Base-by-base conservation (phyloP, 2,888 invertebrate genomes). In the Oithona nana region DNA sequence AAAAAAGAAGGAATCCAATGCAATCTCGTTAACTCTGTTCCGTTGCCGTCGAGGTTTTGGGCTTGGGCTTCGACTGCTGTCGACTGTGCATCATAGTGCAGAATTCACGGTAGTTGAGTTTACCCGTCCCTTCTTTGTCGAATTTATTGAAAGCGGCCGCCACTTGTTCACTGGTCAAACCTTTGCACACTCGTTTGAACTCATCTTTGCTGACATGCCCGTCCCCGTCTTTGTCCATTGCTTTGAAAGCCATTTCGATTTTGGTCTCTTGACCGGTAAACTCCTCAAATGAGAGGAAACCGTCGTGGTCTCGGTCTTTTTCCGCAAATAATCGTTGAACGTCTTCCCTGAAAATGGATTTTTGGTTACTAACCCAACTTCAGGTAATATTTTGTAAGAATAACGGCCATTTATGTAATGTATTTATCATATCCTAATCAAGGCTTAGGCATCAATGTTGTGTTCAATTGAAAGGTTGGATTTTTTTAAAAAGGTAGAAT, bases 171-270 rank as follows among this genome's bases (percentile, higher is more conserved):
- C 16, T 54, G 6, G 54, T 54, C 16, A 54, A 26, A 16, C 26
- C 26, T 20, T 26, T 20, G 26, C 54, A 54, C 6, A 54, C 26
- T 26, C 26, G 22, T 16, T 26, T 20, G 26, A 54, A 54, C 54
- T 54, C 54, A 54, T 20, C 22, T 26, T 54, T 54, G 54, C 24
- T 24, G 6, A 54, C 26, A 26, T 24, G 26, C 11, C 54, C 54
- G 26, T 54, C 54, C 2, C 54, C 54, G 26, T 54, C 54, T 6
- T 26, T 20, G 54, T 54, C 54, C 24, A 54, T 24, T 16, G 54
- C 54, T 26, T 26, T 54, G 54, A 54, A 54, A 54, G 54, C 54
- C 26, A 24, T 54, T 26, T 54, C 54, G 11, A 54, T 54, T 54
- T 54, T 54, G 54, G 54, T 54, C 26, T 54, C 54, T 54, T 24